A percentile compares a stretch with the other conserved stretches of the same genome.
Evolutionary conservation across 53 echinoderm and acorn worm species (phyloP).

Genomic region (Glandiceps talaboti): DNA sequence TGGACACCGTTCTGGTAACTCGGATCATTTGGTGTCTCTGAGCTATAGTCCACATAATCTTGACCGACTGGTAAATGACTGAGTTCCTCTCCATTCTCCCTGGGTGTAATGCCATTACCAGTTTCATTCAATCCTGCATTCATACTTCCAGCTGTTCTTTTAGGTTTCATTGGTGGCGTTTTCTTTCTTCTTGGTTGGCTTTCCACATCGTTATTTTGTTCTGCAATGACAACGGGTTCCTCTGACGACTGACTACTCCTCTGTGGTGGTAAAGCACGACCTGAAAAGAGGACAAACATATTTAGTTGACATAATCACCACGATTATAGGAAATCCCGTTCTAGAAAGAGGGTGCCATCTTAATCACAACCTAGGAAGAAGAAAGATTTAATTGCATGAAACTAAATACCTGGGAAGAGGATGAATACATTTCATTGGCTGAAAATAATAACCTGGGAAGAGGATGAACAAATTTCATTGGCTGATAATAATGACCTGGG

Average conservation of each 20-base stretch:
- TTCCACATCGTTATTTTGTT: background rate
- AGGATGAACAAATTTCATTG: no score
- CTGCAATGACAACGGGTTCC: background rate
- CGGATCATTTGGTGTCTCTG: background rate
- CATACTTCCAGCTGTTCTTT: background rate
- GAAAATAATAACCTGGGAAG: no score
- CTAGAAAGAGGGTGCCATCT: no score
- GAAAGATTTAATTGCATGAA: no score
- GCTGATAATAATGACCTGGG: no score
- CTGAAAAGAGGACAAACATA: no score
- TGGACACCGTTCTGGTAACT: conserved; percentile 2
- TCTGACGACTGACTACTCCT: background rate
- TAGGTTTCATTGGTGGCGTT: background rate
- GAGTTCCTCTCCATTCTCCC: background rate
- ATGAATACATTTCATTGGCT: no score
- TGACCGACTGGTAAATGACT: background rate
- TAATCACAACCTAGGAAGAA: no score
- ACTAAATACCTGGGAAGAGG: no score
- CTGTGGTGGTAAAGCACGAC: background rate
- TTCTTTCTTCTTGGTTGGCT: background rate
- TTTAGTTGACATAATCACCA: no score
- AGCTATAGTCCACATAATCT: conserved; percentile 10
- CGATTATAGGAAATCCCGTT: no score
- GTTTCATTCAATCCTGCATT: background rate
- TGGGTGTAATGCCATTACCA: background rate